Evolutionary conservation across 2,888 invertebrate species (phyloP), one percentile per base, ranked within the genome.

Genomic region (Baccha elongata): DNA sequence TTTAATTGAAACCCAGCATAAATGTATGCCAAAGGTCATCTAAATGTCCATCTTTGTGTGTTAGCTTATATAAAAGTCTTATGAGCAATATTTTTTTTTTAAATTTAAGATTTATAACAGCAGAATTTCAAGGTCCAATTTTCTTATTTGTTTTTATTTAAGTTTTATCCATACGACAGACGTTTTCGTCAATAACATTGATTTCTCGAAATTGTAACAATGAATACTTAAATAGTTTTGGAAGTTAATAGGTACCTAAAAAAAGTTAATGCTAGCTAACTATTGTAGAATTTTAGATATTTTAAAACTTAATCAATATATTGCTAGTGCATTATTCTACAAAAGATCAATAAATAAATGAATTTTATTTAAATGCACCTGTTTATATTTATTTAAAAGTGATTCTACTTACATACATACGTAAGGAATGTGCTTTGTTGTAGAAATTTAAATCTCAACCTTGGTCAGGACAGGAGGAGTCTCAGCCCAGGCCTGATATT

Each of bases 141-240:
- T 23, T 35, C 13, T 15, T 8, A 15, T 10, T 52, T 26, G 29
- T 23, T 60, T 60, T 8, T 35, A 42, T 26, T 21, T 42, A 19
- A n/a, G 32, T 37, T 37, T 50, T 48, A 44, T 15, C n/a, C 11
- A 37, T 19, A 73, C 50, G 72, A 62, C 55, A 74, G 46, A 48
- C 53, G 55, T 55, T 73, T 35, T 69, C 40, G 65, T 65, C 44
- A 65, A 19, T 17, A 11, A 42, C 8, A 60, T 5, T 19, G 10
- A 15, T 64, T 48, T 69, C 42, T 76, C 60, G 48, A 71, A 53
- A 21, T 62, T 53, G 37, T 13, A 52, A 75, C 46, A 8, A 65
- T 60, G 58, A 81, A 60, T 81, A 81, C 71, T 76, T 81, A 81
- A 76, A 11, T 81, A 81, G 23, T 65, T 58, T 50, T 29, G 44